Evolutionary conservation across 2,888 invertebrate species (phyloP).

Genomic region (Liposcelis brunnea): DNA sequence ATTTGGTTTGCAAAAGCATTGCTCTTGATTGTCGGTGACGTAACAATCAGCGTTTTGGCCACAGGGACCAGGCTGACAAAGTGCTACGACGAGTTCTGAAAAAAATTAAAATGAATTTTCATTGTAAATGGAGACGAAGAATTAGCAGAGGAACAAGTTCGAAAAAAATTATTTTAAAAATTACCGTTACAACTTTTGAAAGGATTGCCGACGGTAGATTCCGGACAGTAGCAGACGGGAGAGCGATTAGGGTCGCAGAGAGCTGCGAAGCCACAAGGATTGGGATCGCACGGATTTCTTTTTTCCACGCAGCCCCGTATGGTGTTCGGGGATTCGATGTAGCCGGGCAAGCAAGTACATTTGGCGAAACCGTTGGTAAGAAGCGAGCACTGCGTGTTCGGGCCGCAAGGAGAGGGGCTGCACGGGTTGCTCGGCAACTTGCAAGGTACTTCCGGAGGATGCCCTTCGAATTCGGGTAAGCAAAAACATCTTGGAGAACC

Average conservation of each 20-base stretch:
- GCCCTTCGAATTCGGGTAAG: slow-evolving; percentile 69
- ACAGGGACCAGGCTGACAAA: slow-evolving; percentile 70
- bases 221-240: slow-evolving; percentile 76
- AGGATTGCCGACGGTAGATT: slow-evolving; percentile 64
- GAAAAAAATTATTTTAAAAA: slow-evolving; percentile 7
- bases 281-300: slow-evolving; percentile 65
- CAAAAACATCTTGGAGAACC: slow-evolving; percentile 73
- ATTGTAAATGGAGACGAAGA: not conserved
- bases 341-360: slow-evolving; percentile 70
- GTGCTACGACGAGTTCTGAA: slow-evolving; percentile 37
- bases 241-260: slow-evolving; percentile 59
- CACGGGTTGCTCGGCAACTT: slow-evolving; percentile 60
- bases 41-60: slow-evolving; percentile 71
- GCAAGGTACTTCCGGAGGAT: slow-evolving; percentile 56
- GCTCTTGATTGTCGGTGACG: slow-evolving; percentile 61
- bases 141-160: not conserved
- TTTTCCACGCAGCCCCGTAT: slow-evolving; percentile 68
- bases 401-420: slow-evolving; percentile 71
- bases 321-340: slow-evolving; percentile 73
- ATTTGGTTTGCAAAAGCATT: slow-evolving; percentile 63
- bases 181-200: slow-evolving; percentile 50
- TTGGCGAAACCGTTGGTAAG: slow-evolving; percentile 65
- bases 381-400: slow-evolving; percentile 68
- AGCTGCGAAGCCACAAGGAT: slow-evolving; percentile 61
- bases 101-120: slow-evolving; percentile 16